These are phyloP conservation scores for Ormyrus thymus DNA, from an alignment of 2,888 invertebrate species.

Conservation along the genomic window DNA sequence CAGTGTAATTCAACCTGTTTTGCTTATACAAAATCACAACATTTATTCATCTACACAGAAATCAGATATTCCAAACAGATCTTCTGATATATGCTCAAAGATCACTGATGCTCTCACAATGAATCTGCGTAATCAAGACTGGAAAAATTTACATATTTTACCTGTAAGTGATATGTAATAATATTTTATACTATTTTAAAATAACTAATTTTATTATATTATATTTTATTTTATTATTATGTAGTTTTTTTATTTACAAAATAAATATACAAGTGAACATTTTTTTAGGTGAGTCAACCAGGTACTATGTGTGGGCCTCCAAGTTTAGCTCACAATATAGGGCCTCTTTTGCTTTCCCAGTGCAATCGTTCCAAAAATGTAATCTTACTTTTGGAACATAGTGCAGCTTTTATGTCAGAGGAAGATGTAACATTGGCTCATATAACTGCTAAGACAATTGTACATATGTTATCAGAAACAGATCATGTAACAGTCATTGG, in stretches of 20 bases:
- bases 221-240: not conserved
- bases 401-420: slow-evolving; percentile 68
- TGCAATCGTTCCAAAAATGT: slow-evolving; percentile 70
- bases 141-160: slow-evolving; percentile 71
- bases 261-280: not conserved
- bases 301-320: slow-evolving; percentile 71
- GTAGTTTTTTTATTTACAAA: not conserved
- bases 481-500: slow-evolving; percentile 70
- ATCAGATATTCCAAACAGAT: slow-evolving; percentile 55
- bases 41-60: slow-evolving; percentile 58
- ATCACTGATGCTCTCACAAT: slow-evolving; percentile 66
- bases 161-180: slow-evolving; percentile 58
- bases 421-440: slow-evolving; percentile 69
- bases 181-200: not conserved
- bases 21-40: slow-evolving; percentile 60
- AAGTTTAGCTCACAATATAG: slow-evolving; percentile 69
- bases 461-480: slow-evolving; percentile 70
- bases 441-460: slow-evolving; percentile 70
- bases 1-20: slow-evolving; percentile 65
- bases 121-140: slow-evolving; percentile 65
- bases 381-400: slow-evolving; percentile 69
- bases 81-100: slow-evolving; percentile 65
- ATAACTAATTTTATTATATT: not conserved
- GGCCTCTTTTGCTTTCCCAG: slow-evolving; percentile 69
- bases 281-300: slow-evolving; percentile 66